Evolutionary conservation across 2,113 vertebrate genomes (phyloP), one percentile per base, ranked within the genome.

Genomic region (Brachyhypopomus occidentalis): DNA sequence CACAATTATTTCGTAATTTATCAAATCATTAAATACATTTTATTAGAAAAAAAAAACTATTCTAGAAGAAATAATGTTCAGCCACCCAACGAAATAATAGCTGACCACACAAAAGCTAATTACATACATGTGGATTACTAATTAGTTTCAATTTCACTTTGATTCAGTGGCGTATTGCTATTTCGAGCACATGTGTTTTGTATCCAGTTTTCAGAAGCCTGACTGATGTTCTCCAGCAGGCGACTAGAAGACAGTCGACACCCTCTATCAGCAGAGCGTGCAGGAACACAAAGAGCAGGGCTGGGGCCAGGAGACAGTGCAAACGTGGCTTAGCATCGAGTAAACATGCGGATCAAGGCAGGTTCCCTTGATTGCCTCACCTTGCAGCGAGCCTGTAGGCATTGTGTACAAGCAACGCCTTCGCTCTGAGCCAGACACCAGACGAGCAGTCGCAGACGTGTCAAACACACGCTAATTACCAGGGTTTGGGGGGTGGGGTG

Each of bases 401-500:
- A 77, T 36, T 78, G 23, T 83, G 85, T 73, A 23, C 16, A 22
- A 41, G 72, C 14, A 55, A 52, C 48, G 78, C 58, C 77, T 62
- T 78, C 83, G 59, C 69, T 41, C 19, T 4, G 45, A 45, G 64
- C 72, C 80, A 86, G 85, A 85, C 80, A 80, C 69, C 77, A 80
- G 66, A 27, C 14, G 63, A 77, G 58, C 71, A 75, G 59, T 72
- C 22, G 20, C 38, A 71, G 70, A 81, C 73, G 86, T 27, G 69
- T 64, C 59, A 76, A 63, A 77, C 72, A 72, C 38, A 25, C 20
- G 11, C 11, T 81, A 64, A 78, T 77, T 75, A 78, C 38, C 20
- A 30, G 30, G 30, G 30, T 30, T 59, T 12, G 45, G 45, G 12
- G 45, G 9, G 9, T 0, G 3, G 45, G 48, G 5, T 3, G 23